These are phyloP conservation scores for Adelognathus sp. DNA, from an alignment of 2,888 invertebrate species.

Conservation along the genomic window DNA sequence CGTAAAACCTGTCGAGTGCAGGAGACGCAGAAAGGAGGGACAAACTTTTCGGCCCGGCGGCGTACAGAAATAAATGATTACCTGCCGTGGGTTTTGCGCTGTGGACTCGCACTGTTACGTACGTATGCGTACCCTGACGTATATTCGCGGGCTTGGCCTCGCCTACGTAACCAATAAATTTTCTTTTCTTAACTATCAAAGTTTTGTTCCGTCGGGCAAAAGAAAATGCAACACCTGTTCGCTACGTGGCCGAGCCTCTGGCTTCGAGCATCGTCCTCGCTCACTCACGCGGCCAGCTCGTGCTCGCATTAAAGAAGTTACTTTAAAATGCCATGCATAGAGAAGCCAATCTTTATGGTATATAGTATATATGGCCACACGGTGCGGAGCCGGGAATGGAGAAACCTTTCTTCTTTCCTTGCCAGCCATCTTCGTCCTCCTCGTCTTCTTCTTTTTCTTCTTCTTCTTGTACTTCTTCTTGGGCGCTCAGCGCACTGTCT, in stretches of 20 bases:
- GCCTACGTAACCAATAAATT: constrained; percentile 69
- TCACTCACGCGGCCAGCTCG: constrained; percentile 38
- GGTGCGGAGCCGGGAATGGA: neutral
- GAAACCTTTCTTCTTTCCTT: constrained; percentile 1
- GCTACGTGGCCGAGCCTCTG: constrained; percentile 64
- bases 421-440: neutral
- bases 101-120: constrained; percentile 9
- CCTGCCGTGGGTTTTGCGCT: neutral
- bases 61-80: constrained; percentile 43
- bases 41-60: constrained; percentile 28
- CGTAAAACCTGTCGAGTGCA: constrained; percentile 4
- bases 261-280: neutral
- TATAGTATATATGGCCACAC: constrained; percentile 32
- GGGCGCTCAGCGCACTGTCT: constrained; percentile 19
- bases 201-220: constrained; percentile 72
- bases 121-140: neutral
- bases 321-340: constrained; percentile 79
- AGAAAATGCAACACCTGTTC: constrained; percentile 77
- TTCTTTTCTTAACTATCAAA: constrained; percentile 74
- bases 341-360: constrained; percentile 68
- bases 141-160: neutral
- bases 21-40: constrained; percentile 12
- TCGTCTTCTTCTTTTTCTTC: neutral
- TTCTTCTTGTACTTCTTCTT: too few relatives aligned
- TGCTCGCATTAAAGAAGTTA: constrained; percentile 75